Base-by-base conservation (phyloP, 2,797 vertebrate species). In the Nothura maculosa region DNA sequence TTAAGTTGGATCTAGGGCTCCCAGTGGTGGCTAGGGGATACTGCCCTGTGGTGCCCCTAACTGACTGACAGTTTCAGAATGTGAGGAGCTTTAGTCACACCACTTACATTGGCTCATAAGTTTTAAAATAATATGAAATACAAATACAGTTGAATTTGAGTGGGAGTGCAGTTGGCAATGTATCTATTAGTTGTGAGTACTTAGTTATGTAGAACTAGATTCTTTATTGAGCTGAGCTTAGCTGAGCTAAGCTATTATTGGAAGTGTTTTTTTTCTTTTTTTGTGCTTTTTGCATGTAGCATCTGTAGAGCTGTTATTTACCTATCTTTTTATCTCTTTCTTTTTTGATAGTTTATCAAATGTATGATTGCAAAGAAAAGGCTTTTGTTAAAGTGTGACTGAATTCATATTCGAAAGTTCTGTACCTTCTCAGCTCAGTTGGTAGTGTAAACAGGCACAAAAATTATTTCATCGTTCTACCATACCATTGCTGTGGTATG, bases 91-190 rank as follows among this genome's bases (percentile, higher is more conserved):
- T 76, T 91, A 92, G 70, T 82, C 57, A 13, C 20, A 25, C 7
- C 40, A 20, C 43, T 89, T 83, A 19, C 79, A 52, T 60, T 74
- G 52, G 34, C 9, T 88, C 24, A 6, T 70, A 61, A 84, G 21
- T 81, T 93, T 86, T 67, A 74, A 84, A 86, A 76, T 77, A 81
- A 30, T 15, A 27, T 70, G 36, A 91, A 90, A 70, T 70, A 47
- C 12, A 10, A 5, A 80, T 77, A 79, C 25, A 88, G 42, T 30
- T 79, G 47, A 62, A 24, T 81, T 62, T 73, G 24, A 85, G 19
- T 72, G 73, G 81, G 12, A 40, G 28, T 40, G 54, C 16, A 73
- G 45, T 54, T 61, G 83, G 80, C 89, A 89, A 81, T 81, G 47
- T 16, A 76, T 27, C 42, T 83, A 17, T 34, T 67, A 18, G 43